Base-by-base conservation (phyloP, 2,888 invertebrate species). In the Agrochola circellaris region DNA sequence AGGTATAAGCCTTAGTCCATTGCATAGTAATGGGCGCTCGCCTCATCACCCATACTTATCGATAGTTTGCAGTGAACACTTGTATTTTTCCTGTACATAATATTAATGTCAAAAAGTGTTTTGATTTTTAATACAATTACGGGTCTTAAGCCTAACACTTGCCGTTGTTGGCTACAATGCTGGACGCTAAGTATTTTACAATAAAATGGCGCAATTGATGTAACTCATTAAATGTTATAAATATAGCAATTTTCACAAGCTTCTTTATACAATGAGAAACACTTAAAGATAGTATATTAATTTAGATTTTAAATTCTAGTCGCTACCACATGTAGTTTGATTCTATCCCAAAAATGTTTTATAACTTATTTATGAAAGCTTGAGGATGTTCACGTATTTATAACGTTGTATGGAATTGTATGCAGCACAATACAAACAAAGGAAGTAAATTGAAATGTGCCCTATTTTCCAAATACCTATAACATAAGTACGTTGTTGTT, bases 61-160 rank as follows among this genome's bases (percentile, higher is more conserved):
- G 73, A 82, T 86, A 88, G 82, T 84, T 88, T 89, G 89, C 89
- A 86, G 87, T 88, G 84, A 84, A 88, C 86, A 88, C 84, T 84
- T 88, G 82, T 89, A 87, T 82, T 87, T 86, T 82, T 81, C 80
- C 87, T 87, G 88, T 87, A 82, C 69, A 84, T 86, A 88, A 79
- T 75, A 83, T 78, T 80, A 84, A 45, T 76, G 77, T 76, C 80
- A 75, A 82, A 86, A 87, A 79, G 79, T 81, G 81, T 85, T 80
- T 83, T 82, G 77, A 72, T 87, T 89, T 87, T 85, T 88, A 90
- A 88, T 91, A 91, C 89, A 84, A 89, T 89, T 92, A 92, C 92
- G 91, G 92, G 92, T 92, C 89, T 90, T 88, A 88, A 89, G 87
- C 90, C 88, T 91, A 91, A 87, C 74, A 85, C 81, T 82, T 85